Base-by-base conservation (phyloP, 2,797 vertebrate species). In the Chaetophractus vellerosus region DNA sequence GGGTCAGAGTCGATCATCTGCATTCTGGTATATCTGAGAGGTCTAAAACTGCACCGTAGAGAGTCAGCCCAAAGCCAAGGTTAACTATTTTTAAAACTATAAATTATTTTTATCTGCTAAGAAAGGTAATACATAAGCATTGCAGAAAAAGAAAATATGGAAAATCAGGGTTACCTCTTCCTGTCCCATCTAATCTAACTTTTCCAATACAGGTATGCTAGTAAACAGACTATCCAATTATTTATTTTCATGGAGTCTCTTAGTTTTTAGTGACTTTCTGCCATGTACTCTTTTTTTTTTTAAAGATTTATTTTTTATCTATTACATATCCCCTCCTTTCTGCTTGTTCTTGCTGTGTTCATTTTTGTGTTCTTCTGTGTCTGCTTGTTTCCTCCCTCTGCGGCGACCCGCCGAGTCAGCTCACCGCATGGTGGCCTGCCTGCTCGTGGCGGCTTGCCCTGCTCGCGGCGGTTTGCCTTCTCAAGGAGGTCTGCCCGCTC, bases 81-180 rank as follows among this genome's bases (percentile, higher is more conserved):
- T 36, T 75, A 87, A 68, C 41, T 75, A 28, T 85, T 91, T 93
- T 84, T 69, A 88, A 72, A 94, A 38, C 59, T 18, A 19, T 55
- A 15, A 12, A 19, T 72, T 84, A 19, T 36, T 94, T 96, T 94
- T 59, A 78, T 28, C 61, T 50, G 41, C 45, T 83, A 19, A 79
- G 9, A 84, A 26, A 64, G 14, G 12, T 15, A 64, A 86, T 55
- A 55, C n/a, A 9, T n/a, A 64, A 50, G 63, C 59, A 45, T 31
- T 87, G 14, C 14, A 64, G 57, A 81, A 81, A 88, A 66, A 69
- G 26, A 76, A 85, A 78, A 91, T 14, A 41, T 33, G n/a, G 59
- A 87, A 52, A 33, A 76, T 16, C 36, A 50, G 9, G 5, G 10
- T 64, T 48, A 57, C 16, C 16, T 71, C 31, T 95, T 90, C 9